A percentile compares a stretch with the other conserved stretches of the same genome.
Evolutionary conservation across 2,797 vertebrate species (phyloP).

Genomic region (Macrochelys suwanniensis): DNA sequence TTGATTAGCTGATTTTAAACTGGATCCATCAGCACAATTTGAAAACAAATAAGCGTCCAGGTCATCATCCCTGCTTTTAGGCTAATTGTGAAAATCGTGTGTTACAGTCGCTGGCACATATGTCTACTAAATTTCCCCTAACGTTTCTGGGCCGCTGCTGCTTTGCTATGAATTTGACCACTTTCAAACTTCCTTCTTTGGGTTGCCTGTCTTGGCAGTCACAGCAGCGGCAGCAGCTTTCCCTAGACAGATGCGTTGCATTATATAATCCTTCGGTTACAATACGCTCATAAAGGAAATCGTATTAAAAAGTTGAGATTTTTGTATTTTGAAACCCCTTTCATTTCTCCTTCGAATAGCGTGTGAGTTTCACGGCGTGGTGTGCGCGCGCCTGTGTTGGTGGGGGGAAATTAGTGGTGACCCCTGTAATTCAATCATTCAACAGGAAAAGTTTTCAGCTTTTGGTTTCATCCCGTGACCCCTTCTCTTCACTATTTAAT

Average conservation of each 20-base stretch:
- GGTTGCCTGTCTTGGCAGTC: slow-evolving; percentile 12
- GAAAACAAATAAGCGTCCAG: neutral
- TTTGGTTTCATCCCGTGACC: neutral
- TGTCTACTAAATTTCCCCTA: too few relatives aligned
- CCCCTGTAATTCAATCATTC: slow-evolving; percentile 54
- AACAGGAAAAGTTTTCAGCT: slow-evolving; percentile 46
- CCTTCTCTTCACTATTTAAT: slow-evolving; percentile 17
- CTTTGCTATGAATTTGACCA: slow-evolving; percentile 35
- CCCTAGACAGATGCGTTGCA: slow-evolving; percentile 36
- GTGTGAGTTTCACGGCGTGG: slow-evolving; percentile 57
- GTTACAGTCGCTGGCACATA: neutral
- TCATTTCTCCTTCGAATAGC: slow-evolving; percentile 52
- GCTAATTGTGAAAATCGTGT: neutral
- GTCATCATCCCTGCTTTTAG: slow-evolving; percentile 6
- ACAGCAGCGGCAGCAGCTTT: neutral
- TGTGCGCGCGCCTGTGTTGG: neutral
- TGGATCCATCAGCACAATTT: neutral
- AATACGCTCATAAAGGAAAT: slow-evolving; percentile 75
- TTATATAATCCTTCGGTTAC: slow-evolving; percentile 63
- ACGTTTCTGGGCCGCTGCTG: neutral
- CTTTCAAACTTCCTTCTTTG: slow-evolving; percentile 64
- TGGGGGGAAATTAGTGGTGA: slow-evolving; percentile 30
- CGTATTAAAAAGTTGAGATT: slow-evolving; percentile 56
- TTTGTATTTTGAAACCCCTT: slow-evolving; percentile 70
- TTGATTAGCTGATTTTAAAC: neutral